Percentiles rank a stretch among this genome's conserved stretches.
Evolutionary conservation across 2,888 invertebrate genomes (phyloP).

Genomic region (Entomobrya proxima): DNA sequence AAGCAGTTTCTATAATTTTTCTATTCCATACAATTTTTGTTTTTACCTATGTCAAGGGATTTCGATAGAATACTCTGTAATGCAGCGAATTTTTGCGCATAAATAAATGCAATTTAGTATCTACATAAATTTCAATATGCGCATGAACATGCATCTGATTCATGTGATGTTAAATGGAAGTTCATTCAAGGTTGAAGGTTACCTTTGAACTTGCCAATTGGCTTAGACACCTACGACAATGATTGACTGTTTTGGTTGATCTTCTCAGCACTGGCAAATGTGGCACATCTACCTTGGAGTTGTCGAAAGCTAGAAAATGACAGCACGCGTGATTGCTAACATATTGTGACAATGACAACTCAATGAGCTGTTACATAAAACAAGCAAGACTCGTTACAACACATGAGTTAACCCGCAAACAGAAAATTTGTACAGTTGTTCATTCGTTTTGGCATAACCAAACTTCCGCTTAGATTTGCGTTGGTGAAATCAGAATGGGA

Average conservation of each 20-base stretch:
- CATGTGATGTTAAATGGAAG: background rate
- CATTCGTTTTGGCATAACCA: background rate
- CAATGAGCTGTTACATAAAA: too few relatives aligned
- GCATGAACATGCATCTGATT: background rate
- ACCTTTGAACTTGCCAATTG: slow-evolving; percentile 12
- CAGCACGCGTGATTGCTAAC: too few relatives aligned
- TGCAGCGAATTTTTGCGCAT: background rate
- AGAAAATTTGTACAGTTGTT: too few relatives aligned
- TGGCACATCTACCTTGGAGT: too few relatives aligned
- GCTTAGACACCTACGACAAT: background rate
- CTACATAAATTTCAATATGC: too few relatives aligned
- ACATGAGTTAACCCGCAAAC: background rate
- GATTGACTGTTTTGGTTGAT: background rate
- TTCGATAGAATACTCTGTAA: background rate
- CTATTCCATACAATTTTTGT: too few relatives aligned
- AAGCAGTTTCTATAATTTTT: too few relatives aligned
- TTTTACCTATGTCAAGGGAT: too few relatives aligned
- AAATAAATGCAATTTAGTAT: background rate
- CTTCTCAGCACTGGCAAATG: too few relatives aligned
- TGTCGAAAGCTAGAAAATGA: too few relatives aligned
- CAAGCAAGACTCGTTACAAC: too few relatives aligned
- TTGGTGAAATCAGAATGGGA: background rate
- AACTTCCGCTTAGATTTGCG: background rate
- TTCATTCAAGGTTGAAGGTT: slow-evolving; percentile 23
- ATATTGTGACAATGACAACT: too few relatives aligned